Base-by-base conservation (phyloP, 2,888 invertebrate species). In the Epirrita christyi region DNA sequence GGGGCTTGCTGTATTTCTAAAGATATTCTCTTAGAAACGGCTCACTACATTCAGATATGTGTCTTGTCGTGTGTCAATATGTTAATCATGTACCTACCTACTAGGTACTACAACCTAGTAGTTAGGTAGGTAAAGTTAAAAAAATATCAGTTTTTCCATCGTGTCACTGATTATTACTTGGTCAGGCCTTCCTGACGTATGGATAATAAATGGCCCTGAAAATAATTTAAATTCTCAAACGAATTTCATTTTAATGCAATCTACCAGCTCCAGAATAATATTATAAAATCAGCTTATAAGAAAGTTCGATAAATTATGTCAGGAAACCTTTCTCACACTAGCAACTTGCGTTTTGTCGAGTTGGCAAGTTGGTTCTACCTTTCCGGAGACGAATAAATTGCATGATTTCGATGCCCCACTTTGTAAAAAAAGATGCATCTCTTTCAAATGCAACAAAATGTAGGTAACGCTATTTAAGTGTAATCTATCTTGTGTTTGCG, bases 381-480 rank as follows among this genome's bases (percentile, higher is more conserved):
- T 55, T 55, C 38, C 27, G 48, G 41, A 53, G 46, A 49, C 40
- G 51, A 41, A 44, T 44, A 54, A 75, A 79, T 78, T 78, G 78
- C 76, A 5, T 2, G 13, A 14, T 38, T 38, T 38, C 13, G 14
- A 8, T 14, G 14, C 13, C 8, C 38, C 38, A 38, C 14, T 38
- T 38, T 11, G 13, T 8, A 14, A 38, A 38, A 38, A 38, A 7
- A 6, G 1, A 6, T 38, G 14, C 38, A 38, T n/a, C n/a, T 36
- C 5, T 32, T 36, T 9, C 6, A 8, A 32, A 6, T 36, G 36
- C 11, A 36, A 11, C 1, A 36, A 11, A 7, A 6, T 7, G 8
- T 7, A 21, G 21, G 2, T 21, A 21, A n/a, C n/a, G 28, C 28
- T 29, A 29, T 29, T 29, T 29, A 29, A 29, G 28, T 29, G 28